Evolutionary conservation across 2,113 vertebrate genomes (phyloP), one percentile per base, ranked within the genome.

Genomic region (Hemichromis elongatus): DNA sequence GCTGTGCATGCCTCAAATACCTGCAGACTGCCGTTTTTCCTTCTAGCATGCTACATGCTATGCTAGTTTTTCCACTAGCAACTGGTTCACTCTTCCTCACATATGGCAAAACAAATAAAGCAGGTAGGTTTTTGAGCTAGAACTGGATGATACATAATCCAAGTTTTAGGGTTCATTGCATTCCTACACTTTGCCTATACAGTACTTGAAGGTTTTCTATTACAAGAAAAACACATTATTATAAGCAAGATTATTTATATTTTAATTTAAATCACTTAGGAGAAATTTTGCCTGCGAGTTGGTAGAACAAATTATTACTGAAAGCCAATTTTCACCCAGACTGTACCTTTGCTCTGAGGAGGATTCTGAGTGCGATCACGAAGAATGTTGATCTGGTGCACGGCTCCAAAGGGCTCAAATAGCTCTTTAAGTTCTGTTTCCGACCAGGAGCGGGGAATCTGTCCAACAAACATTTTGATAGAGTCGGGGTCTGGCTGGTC

Each of bases 381-480:
- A 86, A 99, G 98, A 95, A 99, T 98, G 90, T 99, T 99, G 95
- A 99, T 99, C 97, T 99, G 98, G 95, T 99, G 98, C 93, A 99
- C 98, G 55, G 98, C 96, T 94, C 98, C 98, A 19, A 97, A 99
- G 94, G 98, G 98, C 96, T 99, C 98, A 96, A 99, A 99, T 96
- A 99, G 97, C 97, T 99, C 98, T 97, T 98, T 99, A 82, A 99
- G 96, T 95, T 99, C 98, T 77, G 98, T 99, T 97, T 99, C 98
- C 26, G 98, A 97, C 98, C 98, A 99, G 19, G 98, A 97, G 86
- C 98, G 96, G 19, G 98, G 98, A 92, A 99, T 98, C 95, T 99
- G 98, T 94, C 98, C 98, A 92, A 99, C 98, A 94, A 99, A 99
- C 98, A 99, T 99, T 96, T 99, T 99, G 97, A 99, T 99, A 95